Percentiles rank a stretch among this genome's conserved stretches.
phyloP scores from a whole-genome alignment of 2,888 invertebrate species.

The Chloroclystis v-ata region DNA sequence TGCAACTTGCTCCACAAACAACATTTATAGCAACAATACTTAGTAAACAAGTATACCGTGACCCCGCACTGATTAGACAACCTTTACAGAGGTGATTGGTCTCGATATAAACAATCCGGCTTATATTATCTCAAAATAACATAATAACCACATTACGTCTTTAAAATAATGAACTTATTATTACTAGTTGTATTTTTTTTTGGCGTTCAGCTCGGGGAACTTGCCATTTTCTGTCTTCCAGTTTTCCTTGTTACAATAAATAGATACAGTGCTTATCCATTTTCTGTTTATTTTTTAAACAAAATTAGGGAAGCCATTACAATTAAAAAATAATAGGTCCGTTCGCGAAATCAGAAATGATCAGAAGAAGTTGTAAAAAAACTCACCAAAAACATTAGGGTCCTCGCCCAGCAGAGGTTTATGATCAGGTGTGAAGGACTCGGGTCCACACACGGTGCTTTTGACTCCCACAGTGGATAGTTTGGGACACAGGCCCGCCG shows the following conservation, averaged over 20 bases:
- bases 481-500: constrained; percentile 85
- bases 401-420: constrained; percentile 90
- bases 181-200: no score
- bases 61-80: background rate
- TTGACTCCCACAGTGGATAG: constrained; percentile 87
- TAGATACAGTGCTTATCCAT: no score
- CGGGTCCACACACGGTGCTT: constrained; percentile 92
- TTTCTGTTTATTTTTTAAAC: no score
- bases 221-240: no score
- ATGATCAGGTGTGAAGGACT: constrained; percentile 95
- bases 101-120: background rate
- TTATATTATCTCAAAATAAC: background rate
- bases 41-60: background rate
- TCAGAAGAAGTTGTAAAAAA: background rate
- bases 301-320: no score
- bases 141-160: no score
- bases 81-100: background rate
- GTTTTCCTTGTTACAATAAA: no score
- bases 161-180: no score
- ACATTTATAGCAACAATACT: no score
- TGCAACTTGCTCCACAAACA: constrained; percentile 59
- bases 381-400: constrained; percentile 77
- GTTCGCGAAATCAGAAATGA: no score
- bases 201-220: no score
- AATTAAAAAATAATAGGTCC: no score